Evolutionary conservation across 1,140 invertebrate species (phyloP), one percentile per base, ranked within the genome.

Genomic region (Dendroctonus valens): DNA sequence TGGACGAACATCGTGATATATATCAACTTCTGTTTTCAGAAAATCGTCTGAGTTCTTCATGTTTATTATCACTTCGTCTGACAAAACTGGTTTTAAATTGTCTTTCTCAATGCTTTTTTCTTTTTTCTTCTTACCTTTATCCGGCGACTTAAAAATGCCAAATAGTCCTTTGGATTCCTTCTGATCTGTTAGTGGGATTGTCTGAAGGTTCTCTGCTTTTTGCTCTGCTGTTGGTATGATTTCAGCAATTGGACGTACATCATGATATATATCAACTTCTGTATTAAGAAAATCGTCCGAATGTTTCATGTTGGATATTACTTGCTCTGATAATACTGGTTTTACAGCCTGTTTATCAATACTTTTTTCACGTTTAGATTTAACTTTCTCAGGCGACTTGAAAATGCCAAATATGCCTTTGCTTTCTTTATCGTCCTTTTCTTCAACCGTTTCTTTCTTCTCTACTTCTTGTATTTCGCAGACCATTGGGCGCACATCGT

Each of bases 401-500:
- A 73, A 74, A 41, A 70, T 53, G 5, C 69, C 67, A 67, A 72
- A 69, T 5, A 72, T 57, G n/a, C 65, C 65, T 69, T 70, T 67
- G 41, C 41, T 49, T 55, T 67, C 57, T 12, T 64, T 68, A 52
- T 67, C 40, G 15, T 12, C 49, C 26, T 60, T 66, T 38, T 59
- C 48, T 64, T 70, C 48, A 49, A 40, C 42, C 15, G 44, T 6
- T 8, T 49, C 5, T 49, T n/a, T n/a, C 39, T 7, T 41, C 49
- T 8, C 4, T 48, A n/a, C 7, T 57, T 60, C 26, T 42, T 15
- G 9, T 14, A 53, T 38, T 55, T 26, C 12, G 39, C 8, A 44
- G 4, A 59, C 12, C 8, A 59, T 7, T 14, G 41, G 55, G 9
- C 55, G 41, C 26, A 67, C 70, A 66, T 74, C 69, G 51, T 74